phyloP scores from a whole-genome alignment of 2,113 vertebrate genomes.

The Orycteropus afer region DNA sequence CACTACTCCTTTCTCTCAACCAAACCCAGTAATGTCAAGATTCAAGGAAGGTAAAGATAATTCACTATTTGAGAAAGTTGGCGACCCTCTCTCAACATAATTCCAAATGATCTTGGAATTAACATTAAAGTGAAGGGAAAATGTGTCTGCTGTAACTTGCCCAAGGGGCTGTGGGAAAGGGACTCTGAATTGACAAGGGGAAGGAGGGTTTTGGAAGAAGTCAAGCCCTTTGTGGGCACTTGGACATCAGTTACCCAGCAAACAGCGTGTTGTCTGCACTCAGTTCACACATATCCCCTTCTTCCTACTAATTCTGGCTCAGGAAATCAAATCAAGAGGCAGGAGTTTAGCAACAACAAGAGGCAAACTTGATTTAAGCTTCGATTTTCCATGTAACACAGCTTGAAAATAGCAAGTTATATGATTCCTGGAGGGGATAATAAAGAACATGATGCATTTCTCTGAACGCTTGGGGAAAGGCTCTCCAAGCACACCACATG shows the following conservation, averaged over 20 bases:
- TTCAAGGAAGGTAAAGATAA: not conserved
- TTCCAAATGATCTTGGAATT: not conserved
- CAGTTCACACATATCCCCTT: not conserved
- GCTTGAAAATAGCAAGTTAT: slow-evolving; percentile 66
- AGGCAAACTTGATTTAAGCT: slow-evolving; percentile 69
- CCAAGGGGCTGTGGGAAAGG: not conserved
- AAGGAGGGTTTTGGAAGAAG: not conserved
- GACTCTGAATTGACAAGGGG: not conserved
- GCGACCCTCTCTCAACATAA: not conserved
- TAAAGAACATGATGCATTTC: slow-evolving; percentile 61
- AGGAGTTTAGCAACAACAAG: slow-evolving; percentile 62
- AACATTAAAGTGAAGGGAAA: not conserved
- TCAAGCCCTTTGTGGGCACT: too few species aligned
- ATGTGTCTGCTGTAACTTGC: not conserved
- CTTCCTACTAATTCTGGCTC: slow-evolving; percentile 33
- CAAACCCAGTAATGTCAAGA: not conserved
- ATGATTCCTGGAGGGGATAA: slow-evolving; percentile 57
- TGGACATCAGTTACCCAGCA: not conserved
- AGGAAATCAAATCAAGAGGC: slow-evolving; percentile 61
- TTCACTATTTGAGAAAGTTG: not conserved
- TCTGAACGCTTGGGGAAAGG: slow-evolving; percentile 37
- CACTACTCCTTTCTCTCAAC: not conserved
- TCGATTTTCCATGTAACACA: slow-evolving; percentile 63
- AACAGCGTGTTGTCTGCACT: not conserved
- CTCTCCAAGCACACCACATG: not conserved